phyloP scores from a whole-genome alignment of 2,797 vertebrate genomes.

The Carduelis carduelis region DNA sequence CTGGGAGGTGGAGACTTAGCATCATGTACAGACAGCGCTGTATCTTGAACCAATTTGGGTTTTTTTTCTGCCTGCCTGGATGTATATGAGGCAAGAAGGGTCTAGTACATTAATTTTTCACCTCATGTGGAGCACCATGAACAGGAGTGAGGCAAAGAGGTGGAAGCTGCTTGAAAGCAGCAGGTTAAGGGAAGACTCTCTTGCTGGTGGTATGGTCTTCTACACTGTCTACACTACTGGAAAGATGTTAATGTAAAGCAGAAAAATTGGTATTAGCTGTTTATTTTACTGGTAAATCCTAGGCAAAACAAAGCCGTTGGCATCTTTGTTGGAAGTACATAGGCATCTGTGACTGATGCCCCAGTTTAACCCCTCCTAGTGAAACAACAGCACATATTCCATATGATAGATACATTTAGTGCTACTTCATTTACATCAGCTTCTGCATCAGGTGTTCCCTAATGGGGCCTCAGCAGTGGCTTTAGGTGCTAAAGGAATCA shows the following conservation, averaged over 20 bases:
- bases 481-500: not conserved
- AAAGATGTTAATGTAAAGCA: not conserved
- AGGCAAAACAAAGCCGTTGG: not conserved
- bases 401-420: not conserved
- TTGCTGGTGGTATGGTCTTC: not conserved
- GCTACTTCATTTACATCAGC: not conserved
- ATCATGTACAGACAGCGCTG: not conserved
- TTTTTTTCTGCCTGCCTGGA: not conserved
- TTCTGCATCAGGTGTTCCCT: not conserved
- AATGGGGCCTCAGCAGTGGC: not conserved
- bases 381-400: not conserved
- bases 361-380: not conserved
- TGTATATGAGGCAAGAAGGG: not conserved
- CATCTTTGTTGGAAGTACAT: not conserved
- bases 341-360: not conserved
- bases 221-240: not conserved
- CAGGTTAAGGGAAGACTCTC: not conserved
- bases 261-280: not conserved
- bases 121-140: not conserved
- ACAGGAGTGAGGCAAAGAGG: not conserved
- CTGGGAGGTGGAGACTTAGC: not conserved
- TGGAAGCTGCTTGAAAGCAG: not conserved
- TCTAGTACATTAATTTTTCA: not conserved
- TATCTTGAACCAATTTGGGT: accelerated
- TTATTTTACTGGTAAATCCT: not conserved